Base-by-base conservation (phyloP, 2,113 vertebrate species). In the Pontoporia blainvillei region DNA sequence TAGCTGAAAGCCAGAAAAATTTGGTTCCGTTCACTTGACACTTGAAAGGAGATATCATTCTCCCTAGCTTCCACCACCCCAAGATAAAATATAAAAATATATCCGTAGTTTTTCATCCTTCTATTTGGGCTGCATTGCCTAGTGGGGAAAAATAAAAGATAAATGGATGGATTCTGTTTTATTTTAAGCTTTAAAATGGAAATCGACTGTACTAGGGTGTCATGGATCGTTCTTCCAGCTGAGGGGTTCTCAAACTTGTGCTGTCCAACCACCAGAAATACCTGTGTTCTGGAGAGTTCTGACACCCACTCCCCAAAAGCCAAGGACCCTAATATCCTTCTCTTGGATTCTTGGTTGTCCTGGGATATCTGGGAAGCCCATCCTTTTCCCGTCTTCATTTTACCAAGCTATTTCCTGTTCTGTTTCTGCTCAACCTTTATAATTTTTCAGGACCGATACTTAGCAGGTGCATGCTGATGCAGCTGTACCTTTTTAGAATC, bases 21-120 rank as follows among this genome's bases (percentile, higher is more conserved):
- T 57, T 81, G 46, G 39, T 81, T 91, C 83, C 49, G 0, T 79
- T 94, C 67, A 44, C 29, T 54, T 73, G 29, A 67, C 15, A 27
- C 29, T 25, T 34, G 29, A 83, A 73, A 93, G 64, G 71, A 92
- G 44, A 88, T 96, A 87, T 72, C 44, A 72, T 62, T 90, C 15
- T 90, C 87, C 78, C 41, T 54, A n/a, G 76, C 10, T n/a, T 76
- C n/a, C 1, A 75, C 84, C 14, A 44, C 15, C 10, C 20, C 3
- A 39, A 78, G 75, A 88, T 94, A 84, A 90, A 96, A 85, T 72
- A 46, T 52, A 69, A 66, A 75, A 57, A 88, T 11, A 4, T 61
- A 79, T 71, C 39, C 73, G 8, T 34, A 41, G 44, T 83, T 86
- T 71, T 84, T 81, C 57, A 92, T 36, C 46, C n/a, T 96, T 96